phyloP scores from a whole-genome alignment of 1,140 invertebrate genomes.

The Hydropsyche tenuis region DNA sequence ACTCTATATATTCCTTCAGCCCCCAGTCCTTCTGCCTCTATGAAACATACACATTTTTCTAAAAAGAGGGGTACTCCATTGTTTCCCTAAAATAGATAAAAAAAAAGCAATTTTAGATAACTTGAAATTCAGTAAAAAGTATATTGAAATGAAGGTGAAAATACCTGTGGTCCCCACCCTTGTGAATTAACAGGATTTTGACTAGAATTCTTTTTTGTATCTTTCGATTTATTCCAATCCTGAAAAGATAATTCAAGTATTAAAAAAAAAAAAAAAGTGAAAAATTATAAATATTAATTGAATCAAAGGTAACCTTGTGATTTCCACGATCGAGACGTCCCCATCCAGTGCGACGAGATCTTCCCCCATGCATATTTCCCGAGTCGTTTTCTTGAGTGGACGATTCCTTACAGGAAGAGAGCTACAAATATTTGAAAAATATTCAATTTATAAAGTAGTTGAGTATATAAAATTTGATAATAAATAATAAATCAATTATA shows the following conservation, averaged over 20 bases:
- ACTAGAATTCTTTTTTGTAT: conserved; percentile 59
- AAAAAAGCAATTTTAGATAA: background rate
- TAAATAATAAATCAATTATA: no score
- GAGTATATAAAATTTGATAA: no score
- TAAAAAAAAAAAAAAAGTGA: background rate
- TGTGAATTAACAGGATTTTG: conserved; percentile 54
- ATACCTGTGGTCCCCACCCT: conserved; percentile 61
- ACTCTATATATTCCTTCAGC: conserved; percentile 97
- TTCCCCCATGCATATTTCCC: background rate
- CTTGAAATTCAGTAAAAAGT: background rate
- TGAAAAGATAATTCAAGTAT: conserved; percentile 50
- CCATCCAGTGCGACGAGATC: conserved; percentile 45
- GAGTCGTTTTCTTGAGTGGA: conserved; percentile 47
- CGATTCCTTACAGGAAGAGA: conserved; percentile 48
- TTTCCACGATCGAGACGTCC: conserved; percentile 40
- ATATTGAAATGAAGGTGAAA: conserved; percentile 14
- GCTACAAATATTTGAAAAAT: conserved; percentile 27
- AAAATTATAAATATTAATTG: background rate
- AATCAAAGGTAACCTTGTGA: conserved; percentile 37
- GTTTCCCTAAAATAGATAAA: conserved; percentile 69
- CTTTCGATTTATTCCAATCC: conserved; percentile 60
- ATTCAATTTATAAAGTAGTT: background rate
- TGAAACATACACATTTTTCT: conserved; percentile 93
- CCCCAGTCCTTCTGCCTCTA: conserved; percentile 93
- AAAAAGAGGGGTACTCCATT: conserved; percentile 89